phyloP scores from a whole-genome alignment of 2,888 invertebrate genomes.

The Caradrina clavipalpis region DNA sequence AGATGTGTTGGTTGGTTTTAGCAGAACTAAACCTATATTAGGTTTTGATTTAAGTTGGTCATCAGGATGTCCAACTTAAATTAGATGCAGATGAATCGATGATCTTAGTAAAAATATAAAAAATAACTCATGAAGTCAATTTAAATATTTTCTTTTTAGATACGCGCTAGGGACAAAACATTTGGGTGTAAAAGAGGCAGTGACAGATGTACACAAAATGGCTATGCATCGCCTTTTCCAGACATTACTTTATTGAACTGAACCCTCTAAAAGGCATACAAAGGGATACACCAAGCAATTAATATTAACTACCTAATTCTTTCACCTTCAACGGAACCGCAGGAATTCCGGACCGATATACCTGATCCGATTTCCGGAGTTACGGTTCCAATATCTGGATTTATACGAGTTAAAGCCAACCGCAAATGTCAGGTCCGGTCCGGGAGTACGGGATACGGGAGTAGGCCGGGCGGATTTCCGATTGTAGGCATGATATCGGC shows the following conservation, averaged over 20 bases:
- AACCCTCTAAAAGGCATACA: not conserved
- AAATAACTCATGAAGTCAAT: no score
- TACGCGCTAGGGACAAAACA: no score
- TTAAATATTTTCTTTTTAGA: no score
- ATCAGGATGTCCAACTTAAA: no score
- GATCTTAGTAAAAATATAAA: no score
- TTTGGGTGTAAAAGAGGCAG: no score
- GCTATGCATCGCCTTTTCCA: not conserved
- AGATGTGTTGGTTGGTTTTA: no score
- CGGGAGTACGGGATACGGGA: not conserved
- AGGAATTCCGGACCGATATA: conserved; percentile 23
- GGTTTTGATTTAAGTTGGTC: no score
- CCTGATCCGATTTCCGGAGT: conserved; percentile 39
- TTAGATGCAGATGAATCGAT: no score
- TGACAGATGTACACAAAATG: no score
- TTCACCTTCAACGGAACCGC: conserved; percentile 8
- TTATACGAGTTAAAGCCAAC: conserved; percentile 26
- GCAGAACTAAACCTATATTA: no score
- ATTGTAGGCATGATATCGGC: conserved; percentile 29
- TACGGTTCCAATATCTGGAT: conserved; percentile 12
- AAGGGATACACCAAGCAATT: conserved; percentile 6
- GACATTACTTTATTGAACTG: not conserved
- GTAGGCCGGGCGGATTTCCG: conserved; percentile 27
- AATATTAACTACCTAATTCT: conserved; percentile 6
- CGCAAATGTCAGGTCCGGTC: conserved; percentile 31